Evolutionary conservation across 2,888 invertebrate genomes (phyloP), one percentile per base, ranked within the genome.

Genomic region (Ectobius pallidus): DNA sequence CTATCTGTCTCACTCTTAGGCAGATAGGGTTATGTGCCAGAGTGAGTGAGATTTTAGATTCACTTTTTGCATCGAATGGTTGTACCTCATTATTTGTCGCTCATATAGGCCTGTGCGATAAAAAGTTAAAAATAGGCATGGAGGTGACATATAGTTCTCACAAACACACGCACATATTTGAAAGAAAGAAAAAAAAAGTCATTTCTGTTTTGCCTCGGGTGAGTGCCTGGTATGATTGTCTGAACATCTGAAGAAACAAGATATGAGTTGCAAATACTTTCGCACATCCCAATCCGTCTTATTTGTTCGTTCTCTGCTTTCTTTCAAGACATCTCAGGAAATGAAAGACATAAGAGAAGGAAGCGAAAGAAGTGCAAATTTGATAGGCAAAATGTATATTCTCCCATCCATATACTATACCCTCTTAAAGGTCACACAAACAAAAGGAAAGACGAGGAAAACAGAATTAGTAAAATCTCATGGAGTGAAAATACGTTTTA

Each of bases 391-490:
- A 65, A 44, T 65, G 65, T 18, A 9, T 16, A 44, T 44, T 65
- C 65, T 2, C 46, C 18, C 46, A n/a, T 46, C n/a, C n/a, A n/a
- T n/a, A n/a, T n/a, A n/a, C n/a, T 22, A n/a, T 7, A n/a, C 22
- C 18, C 20, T 46, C 30, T 46, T 44, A 46, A 65, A 65, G 65
- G 65, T 65, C 46, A 46, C 27, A 16, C 65, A 9, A 46, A 65
- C 42, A 46, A 65, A 46, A 44, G 62, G 25, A 46, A 70, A 58
- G 32, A 34, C 32, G 18, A 63, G 16, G 71, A 58, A 72, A 68
- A 72, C 30, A 69, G 46, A 72, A 72, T 72, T 72, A 72, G 72
- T 49, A 44, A 71, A 71, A 65, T 71, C 71, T 67, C 71, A 52
- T 63, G 67, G 63, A 65, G 71, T 55, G 71, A 72, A 62, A 69